Base-by-base conservation (phyloP, 2,113 vertebrate species). In the Channa argus region DNA sequence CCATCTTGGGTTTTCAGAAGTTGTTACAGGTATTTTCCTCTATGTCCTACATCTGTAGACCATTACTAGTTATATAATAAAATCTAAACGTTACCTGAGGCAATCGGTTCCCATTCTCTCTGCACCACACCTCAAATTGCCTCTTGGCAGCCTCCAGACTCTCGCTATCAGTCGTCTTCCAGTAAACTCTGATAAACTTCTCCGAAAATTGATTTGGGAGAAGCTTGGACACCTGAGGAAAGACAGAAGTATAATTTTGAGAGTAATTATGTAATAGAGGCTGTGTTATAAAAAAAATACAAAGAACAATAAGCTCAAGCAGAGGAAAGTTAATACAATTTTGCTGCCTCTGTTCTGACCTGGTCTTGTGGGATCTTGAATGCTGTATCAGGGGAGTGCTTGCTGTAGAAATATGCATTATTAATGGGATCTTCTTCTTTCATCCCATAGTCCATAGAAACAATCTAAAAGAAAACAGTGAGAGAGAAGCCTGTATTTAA, bases 121-220 rank as follows among this genome's bases (percentile, higher is more conserved):
- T 56, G 51, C 95, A 96, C 97, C 95, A 96, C 2, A 95, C 72
- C 43, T 90, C 5, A 24, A 96, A 96, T 39, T 89, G 79, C 3
- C 93, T 82, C 5, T 13, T 89, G 5, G 94, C 96, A 2, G 86
- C 90, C 14, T 65, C 50, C 64, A 95, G 4, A 9, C 83, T 89
- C 72, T 83, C 95, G 24, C 24, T 24, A 24, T 24, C 24, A 24
- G 24, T 24, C 24, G 24, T 24, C 84, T 91, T 98, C 71, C 85
- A 96, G 77, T 96, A 97, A 14, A 96, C 94, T 0, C 94, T 89
- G 73, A 98, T 94, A 33, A 94, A 60, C 80, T 96, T 93, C 76
- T 97, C 96, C 5, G 85, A 91, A 88, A 97, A 98, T 10, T 0
- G 80, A 56, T 86, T 88, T 14, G 96, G 96, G 6, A 0, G 24